Percentiles rank a stretch among this genome's conserved stretches.
Evolutionary conservation across 2,113 vertebrate species (phyloP).

Genomic region (Vidua chalybeata): DNA sequence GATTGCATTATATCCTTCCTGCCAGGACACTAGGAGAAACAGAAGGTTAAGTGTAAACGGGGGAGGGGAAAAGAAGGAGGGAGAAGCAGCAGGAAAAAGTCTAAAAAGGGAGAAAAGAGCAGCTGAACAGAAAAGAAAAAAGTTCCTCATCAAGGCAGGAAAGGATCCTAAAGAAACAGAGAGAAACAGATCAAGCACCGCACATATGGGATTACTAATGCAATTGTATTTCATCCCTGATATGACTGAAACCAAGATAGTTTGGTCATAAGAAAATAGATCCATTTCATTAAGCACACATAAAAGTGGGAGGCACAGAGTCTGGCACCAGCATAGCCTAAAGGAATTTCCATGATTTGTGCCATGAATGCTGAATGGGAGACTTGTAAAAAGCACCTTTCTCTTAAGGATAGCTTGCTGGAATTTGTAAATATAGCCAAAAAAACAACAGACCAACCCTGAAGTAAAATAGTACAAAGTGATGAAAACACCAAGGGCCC

Average conservation of each 20-base stretch:
- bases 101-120: constrained; percentile 32
- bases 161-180: not conserved
- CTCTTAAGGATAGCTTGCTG: constrained; percentile 9
- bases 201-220: not conserved
- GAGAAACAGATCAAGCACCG: not conserved
- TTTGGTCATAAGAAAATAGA: constrained; percentile 22
- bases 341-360: constrained; percentile 68
- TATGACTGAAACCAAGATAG: not conserved
- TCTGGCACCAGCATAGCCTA: constrained; percentile 53
- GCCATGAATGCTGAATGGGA: constrained; percentile 62
- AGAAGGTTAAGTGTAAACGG: constrained; percentile 45
- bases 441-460: not conserved
- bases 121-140: constrained; percentile 15
- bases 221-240: constrained; percentile 7
- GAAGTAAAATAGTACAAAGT: not conserved
- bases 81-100: constrained; percentile 5
- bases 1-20: constrained; percentile 63
- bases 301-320: constrained; percentile 54
- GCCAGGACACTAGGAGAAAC: constrained; percentile 41
- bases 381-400: constrained; percentile 64
- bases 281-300: constrained; percentile 5
- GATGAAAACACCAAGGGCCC: not conserved
- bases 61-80: constrained; percentile 11
- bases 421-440: constrained; percentile 39
- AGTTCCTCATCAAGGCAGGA: not conserved